Evolutionary conservation across 1,140 invertebrate genomes (phyloP).

Genomic region (Apis cerana): DNA sequence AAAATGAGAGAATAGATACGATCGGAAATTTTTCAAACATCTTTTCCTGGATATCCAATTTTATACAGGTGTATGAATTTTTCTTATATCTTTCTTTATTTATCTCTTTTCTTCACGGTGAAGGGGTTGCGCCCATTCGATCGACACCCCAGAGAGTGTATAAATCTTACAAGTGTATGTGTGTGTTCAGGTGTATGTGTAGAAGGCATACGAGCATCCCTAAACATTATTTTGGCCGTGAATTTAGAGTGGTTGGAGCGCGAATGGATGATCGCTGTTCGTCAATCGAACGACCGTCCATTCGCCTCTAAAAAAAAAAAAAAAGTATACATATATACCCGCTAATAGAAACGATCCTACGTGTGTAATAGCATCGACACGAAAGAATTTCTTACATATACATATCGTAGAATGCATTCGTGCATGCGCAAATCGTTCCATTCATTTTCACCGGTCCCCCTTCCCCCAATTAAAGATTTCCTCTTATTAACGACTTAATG

Average conservation of each 20-base stretch:
- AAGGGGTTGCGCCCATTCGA: background rate
- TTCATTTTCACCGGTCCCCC: background rate
- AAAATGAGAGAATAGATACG: too few species aligned
- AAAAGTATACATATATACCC: conserved; percentile 29
- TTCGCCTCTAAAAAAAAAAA: background rate
- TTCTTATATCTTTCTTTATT: background rate
- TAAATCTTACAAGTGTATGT: conserved; percentile 13
- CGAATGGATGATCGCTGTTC: background rate
- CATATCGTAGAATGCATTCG: conserved; percentile 24
- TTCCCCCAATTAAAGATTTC: too few species aligned
- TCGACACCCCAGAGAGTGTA: conserved; percentile 25
- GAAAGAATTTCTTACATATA: conserved; percentile 33
- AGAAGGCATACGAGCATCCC: conserved; percentile 56
- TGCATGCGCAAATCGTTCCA: background rate
- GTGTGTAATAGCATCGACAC: conserved; percentile 36
- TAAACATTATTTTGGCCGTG: conserved; percentile 60
- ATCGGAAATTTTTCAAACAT: background rate
- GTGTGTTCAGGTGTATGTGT: conserved; percentile 35
- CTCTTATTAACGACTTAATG: background rate
- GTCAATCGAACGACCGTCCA: background rate
- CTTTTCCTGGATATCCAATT: background rate
- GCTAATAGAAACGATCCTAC: conserved; percentile 26
- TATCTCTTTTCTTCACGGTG: background rate
- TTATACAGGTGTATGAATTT: background rate
- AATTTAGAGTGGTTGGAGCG: conserved; percentile 44